These are phyloP conservation scores for Scaptomyza parva DNA, from an alignment of 2,888 invertebrate species.

Conservation along the genomic window DNA sequence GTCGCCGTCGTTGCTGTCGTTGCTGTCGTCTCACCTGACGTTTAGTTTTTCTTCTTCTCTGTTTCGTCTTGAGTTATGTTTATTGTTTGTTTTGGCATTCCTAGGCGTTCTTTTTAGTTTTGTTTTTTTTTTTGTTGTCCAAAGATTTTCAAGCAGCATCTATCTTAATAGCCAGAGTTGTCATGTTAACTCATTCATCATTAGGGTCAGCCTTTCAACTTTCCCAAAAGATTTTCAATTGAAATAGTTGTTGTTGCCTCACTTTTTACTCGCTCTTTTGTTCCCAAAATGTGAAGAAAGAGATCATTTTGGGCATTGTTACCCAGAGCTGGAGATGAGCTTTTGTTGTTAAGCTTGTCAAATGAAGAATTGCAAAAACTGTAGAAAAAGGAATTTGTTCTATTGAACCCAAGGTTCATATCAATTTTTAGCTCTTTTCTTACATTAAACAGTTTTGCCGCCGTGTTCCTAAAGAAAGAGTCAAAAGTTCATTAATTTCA, in stretches of 20 bases:
- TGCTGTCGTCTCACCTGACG: conserved; percentile 51
- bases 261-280: conserved; percentile 13
- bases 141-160: conserved; percentile 45
- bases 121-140: conserved; percentile 25
- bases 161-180: conserved; percentile 39
- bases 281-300: not conserved
- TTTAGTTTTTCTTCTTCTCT: conserved; percentile 45
- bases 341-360: not conserved
- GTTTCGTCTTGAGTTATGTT: conserved; percentile 61
- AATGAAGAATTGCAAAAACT: no score
- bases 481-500: conserved; percentile 59
- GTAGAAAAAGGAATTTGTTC: not conserved
- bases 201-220: conserved; percentile 66
- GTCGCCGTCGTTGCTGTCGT: conserved; percentile 28
- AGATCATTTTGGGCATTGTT: not conserved
- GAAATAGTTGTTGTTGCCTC: not conserved
- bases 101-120: conserved; percentile 43
- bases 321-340: not conserved
- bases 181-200: conserved; percentile 60
- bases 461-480: conserved; percentile 22
- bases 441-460: conserved; percentile 46
- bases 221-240: conserved; percentile 39
- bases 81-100: conserved; percentile 67
- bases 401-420: not conserved
- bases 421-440: no score